Base-by-base conservation (phyloP, 2,888 invertebrate genomes). In the Lysandra bellargus region DNA sequence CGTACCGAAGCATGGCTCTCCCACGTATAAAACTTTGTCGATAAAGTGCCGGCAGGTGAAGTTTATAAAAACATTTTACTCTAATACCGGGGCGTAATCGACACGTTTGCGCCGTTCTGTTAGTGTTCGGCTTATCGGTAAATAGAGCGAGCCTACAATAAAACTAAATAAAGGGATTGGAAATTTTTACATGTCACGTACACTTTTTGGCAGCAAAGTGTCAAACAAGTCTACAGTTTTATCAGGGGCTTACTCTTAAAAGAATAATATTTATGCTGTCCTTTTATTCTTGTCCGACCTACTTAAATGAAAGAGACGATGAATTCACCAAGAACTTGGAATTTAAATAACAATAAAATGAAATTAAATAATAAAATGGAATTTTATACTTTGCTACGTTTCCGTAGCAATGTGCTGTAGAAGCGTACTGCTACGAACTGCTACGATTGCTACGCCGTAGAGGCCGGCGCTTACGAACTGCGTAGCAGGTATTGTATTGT, bases 11-110 rank as follows among this genome's bases (percentile, higher is more conserved):
- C 23, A 23, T 23, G 23, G 23, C 23, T 23, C 23, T 23, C 23
- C 23, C 23, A 23, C 23, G 23, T 23, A 23, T 23, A 23, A 23
- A 23, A 23, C 23, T 23, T 23, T 23, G 23, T 23, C 82, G 83
- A 83, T 80, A 80, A 77, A 81, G 83, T 85, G 83, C 86, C 85
- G 84, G 83, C 84, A 87, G 86, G 86, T 87, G 84, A 84, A 85
- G 84, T 87, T 88, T 88, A 84, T 85, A 84, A 84, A 80, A 82
- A 84, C 85, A 84, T 83, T 84, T 86, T 84, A 83, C 85, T 86
- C 85, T 88, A 88, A 89, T 87, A 84, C 87, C 57, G 30, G 76
- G 76, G 44, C 76, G 76, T 57, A 76, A 76, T 76, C 57, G 76
- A 76, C 76, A 76, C 76, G 76, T 76, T 81, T 79, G 80, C 80